Evolutionary conservation across 2,797 vertebrate genomes (phyloP).

Genomic region (Glossophaga mutica): DNA sequence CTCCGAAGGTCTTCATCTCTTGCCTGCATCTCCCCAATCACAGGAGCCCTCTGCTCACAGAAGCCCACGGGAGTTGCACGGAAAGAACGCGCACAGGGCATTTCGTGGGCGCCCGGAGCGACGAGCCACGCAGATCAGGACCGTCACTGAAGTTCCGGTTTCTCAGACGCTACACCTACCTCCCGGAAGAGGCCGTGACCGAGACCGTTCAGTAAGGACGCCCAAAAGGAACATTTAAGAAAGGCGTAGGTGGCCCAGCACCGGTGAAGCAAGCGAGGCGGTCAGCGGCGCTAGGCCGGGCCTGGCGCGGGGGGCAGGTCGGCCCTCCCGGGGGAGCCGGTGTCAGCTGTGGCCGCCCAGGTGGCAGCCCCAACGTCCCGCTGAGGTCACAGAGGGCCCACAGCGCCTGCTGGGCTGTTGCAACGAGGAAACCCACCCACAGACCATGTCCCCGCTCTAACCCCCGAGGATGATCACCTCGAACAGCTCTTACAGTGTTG

Average conservation of each 20-base stretch:
- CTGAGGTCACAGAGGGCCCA: not conserved
- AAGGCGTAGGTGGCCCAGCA: not conserved
- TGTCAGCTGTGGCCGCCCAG: rapidly evolving
- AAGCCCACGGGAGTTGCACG: not conserved
- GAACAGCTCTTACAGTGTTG: not conserved
- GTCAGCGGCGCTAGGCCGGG: no score
- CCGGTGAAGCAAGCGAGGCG: no score
- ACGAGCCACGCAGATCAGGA: not conserved
- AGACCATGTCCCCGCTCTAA: not conserved
- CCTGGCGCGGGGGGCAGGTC: not conserved
- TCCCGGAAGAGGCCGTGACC: not conserved
- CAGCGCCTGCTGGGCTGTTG: rapidly evolving
- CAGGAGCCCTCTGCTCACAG: no score
- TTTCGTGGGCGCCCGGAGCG: not conserved
- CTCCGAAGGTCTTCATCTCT: not conserved
- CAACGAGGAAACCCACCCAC: not conserved
- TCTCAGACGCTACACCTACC: not conserved
- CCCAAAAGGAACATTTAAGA: not conserved
- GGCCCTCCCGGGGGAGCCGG: not conserved
- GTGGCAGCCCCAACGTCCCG: rapidly evolving
- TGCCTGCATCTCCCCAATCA: not conserved
- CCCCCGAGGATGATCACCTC: not conserved
- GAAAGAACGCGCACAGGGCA: not conserved
- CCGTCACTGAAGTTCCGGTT: not conserved
- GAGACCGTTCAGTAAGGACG: not conserved